These are phyloP conservation scores for Notarius quadriscutis DNA, from an alignment of 2,113 vertebrate genomes.

Conservation along the genomic window DNA sequence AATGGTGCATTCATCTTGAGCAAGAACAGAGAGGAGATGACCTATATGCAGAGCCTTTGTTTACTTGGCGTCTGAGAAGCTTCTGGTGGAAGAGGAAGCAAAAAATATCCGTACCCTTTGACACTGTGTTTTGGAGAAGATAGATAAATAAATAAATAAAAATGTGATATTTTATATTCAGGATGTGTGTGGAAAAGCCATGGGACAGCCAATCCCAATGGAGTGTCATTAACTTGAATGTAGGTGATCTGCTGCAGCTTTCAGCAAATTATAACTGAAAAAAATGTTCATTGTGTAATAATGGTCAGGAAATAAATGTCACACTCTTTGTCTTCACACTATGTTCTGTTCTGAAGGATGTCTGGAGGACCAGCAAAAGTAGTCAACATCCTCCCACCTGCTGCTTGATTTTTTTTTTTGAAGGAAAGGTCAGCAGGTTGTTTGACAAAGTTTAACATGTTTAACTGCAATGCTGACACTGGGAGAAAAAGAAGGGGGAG, in stretches of 20 bases:
- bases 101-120: conserved; percentile 17
- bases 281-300: not conserved
- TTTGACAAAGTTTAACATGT: no score
- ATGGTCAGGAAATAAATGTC: not conserved
- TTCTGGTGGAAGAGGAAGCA: conserved; percentile 9
- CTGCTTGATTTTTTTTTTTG: not conserved
- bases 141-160: not conserved
- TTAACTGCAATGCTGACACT: no score
- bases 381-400: not conserved
- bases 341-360: not conserved
- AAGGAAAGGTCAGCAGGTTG: no score
- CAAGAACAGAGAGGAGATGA: conserved; percentile 20
- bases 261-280: no score
- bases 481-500: no score
- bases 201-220: not conserved
- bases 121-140: not conserved
- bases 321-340: not conserved
- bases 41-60: conserved; percentile 29
- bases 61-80: conserved; percentile 28
- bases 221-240: not conserved
- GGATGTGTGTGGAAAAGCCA: not conserved
- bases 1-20: conserved; percentile 31
- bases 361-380: not conserved
- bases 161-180: not conserved
- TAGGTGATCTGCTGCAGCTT: not conserved